phyloP scores from a whole-genome alignment of 1,140 invertebrate genomes.

The Hylaeus anthracinus region DNA sequence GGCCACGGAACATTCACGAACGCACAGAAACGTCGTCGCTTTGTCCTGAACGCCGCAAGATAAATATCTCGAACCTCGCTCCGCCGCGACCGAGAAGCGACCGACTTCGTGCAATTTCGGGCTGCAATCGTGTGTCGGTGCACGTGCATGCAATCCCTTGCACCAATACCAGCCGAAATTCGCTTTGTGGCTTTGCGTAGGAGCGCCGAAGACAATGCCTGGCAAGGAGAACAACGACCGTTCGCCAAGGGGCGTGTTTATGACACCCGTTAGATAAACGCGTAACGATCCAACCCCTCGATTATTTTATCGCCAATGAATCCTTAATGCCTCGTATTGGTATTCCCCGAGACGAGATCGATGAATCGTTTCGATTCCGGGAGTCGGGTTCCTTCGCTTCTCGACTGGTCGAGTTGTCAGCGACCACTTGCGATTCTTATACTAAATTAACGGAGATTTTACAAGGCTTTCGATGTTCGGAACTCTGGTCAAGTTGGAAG shows the following conservation, averaged over 20 bases:
- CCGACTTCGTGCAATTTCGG: constrained; percentile 68
- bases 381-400: not conserved
- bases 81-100: constrained; percentile 12
- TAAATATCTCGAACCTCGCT: constrained; percentile 70
- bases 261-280: constrained; percentile 78
- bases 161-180: constrained; percentile 27
- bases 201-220: constrained; percentile 73
- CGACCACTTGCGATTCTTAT: too few relatives aligned
- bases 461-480: too few relatives aligned
- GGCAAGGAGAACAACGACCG: constrained; percentile 48
- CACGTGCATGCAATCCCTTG: constrained; percentile 20
- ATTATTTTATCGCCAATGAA: constrained; percentile 69
- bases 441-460: too few relatives aligned
- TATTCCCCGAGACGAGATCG: not conserved
- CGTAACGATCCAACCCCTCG: constrained; percentile 54
- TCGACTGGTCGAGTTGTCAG: too few relatives aligned
- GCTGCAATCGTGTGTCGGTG: constrained; percentile 46
- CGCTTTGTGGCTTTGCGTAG: constrained; percentile 74
- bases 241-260: constrained; percentile 71
- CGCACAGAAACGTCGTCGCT: constrained; percentile 53
- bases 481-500: too few relatives aligned
- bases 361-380: not conserved
- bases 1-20: constrained; percentile 36
- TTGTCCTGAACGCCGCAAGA: constrained; percentile 62
- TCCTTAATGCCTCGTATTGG: constrained; percentile 56